Evolutionary conservation across 2,888 invertebrate genomes (phyloP).

Genomic region (Tachina grossa): DNA sequence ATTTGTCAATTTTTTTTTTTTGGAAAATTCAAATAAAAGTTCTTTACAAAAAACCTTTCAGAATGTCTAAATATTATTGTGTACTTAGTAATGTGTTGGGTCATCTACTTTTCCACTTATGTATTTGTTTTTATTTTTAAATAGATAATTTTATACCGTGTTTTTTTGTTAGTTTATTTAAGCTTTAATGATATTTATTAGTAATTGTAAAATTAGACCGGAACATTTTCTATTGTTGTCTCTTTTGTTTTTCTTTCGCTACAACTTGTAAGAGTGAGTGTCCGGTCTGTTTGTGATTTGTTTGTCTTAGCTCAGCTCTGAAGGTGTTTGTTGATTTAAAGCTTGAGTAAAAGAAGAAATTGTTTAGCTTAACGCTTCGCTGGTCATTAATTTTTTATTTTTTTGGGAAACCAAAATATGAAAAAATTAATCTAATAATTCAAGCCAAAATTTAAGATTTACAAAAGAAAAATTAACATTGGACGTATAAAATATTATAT

Average conservation of each 20-base stretch:
- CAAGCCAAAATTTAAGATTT: constrained; percentile 24
- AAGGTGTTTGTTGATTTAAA: constrained; percentile 24
- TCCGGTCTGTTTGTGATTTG: constrained; percentile 21
- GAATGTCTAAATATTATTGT: not conserved
- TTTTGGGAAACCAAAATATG: not conserved
- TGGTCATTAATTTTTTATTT: constrained; percentile 34
- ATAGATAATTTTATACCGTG: constrained; percentile 17
- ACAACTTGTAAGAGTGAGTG: constrained; percentile 21
- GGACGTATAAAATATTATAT: constrained; percentile 1
- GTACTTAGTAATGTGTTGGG: constrained; percentile 35
- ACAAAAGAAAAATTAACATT: not conserved
- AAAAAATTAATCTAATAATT: constrained; percentile 22
- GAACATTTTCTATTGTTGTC: constrained; percentile 75
- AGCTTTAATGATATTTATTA: constrained; percentile 76
- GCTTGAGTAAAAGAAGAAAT: constrained; percentile 40
- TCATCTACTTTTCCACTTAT: constrained; percentile 33
- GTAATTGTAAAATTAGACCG: constrained; percentile 81
- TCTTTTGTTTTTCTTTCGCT: constrained; percentile 15
- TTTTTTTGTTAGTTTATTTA: constrained; percentile 38
- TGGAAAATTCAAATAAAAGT: not conserved
- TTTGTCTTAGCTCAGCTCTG: constrained; percentile 6
- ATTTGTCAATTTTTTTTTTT: not conserved
- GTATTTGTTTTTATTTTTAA: not conserved
- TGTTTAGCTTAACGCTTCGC: constrained; percentile 66
- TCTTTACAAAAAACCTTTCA: no score